phyloP scores from a whole-genome alignment of 2,113 vertebrate genomes.

The Hemiprocne comata region DNA sequence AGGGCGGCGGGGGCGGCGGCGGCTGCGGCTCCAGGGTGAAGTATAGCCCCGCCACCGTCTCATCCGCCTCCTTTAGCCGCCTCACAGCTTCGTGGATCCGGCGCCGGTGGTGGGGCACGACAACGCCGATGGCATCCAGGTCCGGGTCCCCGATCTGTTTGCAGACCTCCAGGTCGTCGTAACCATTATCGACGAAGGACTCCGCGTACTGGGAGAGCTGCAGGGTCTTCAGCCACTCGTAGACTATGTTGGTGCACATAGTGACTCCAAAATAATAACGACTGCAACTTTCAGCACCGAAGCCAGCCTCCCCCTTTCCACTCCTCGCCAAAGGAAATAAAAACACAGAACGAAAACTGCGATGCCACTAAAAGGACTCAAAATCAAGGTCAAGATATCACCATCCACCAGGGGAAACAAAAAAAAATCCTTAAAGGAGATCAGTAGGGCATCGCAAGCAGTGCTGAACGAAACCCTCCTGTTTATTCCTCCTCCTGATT shows the following conservation, averaged over 20 bases:
- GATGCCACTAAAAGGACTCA: neutral
- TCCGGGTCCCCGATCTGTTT: slow-evolving; percentile 97
- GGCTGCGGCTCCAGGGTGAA: slow-evolving; percentile 90
- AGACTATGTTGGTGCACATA: slow-evolving; percentile 93
- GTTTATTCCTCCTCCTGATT: neutral
- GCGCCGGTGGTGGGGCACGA: slow-evolving; percentile 88
- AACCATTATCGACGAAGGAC: slow-evolving; percentile 96
- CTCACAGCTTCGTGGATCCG: slow-evolving; percentile 91
- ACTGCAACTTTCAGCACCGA: slow-evolving; percentile 45
- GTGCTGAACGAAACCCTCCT: neutral
- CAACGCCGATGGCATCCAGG: slow-evolving; percentile 96
- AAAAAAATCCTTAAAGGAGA: slow-evolving; percentile 27
- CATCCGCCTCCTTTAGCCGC: slow-evolving; percentile 89
- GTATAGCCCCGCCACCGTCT: slow-evolving; percentile 88
- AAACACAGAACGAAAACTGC: neutral
- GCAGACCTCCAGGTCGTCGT: slow-evolving; percentile 98
- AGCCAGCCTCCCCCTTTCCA: slow-evolving; percentile 16
- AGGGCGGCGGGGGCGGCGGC: neutral
- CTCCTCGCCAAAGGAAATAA: neutral
- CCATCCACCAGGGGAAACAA: neutral
- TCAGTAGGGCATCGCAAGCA: neutral
- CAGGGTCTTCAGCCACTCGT: slow-evolving; percentile 94
- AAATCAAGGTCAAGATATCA: slow-evolving; percentile 23
- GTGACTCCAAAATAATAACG: neutral
- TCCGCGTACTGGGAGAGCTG: slow-evolving; percentile 94